Base-by-base conservation (phyloP, 2,888 invertebrate species). In the Agriopis leucophaearia region DNA sequence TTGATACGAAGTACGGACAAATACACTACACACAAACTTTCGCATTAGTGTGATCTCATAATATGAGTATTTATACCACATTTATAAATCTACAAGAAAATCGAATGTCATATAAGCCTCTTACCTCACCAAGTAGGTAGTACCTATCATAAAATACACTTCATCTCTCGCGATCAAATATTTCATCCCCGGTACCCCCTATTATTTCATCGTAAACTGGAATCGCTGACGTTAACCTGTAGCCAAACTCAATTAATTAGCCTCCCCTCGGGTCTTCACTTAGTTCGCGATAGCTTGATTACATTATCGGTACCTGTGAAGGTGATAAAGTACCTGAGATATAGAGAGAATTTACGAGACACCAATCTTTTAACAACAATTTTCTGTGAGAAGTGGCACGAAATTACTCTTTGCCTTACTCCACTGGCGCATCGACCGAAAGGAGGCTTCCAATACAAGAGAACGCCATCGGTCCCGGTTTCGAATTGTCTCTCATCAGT, bases 281-380 rank as follows among this genome's bases (percentile, higher is more conserved):
- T 78, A 84, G 82, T 81, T 79, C 74, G 69, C 79, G 76, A 83
- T 84, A 83, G 81, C 83, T 85, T 84, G 81, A 82, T 79, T 79
- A 82, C 73, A 82, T 84, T 86, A 87, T 86, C 87, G 54, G 63
- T 57, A 54, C 59, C 59, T 58, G 58, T 18, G 62, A 44, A 38
- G 27, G 54, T 71, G 73, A 71, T 77, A 71, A 58, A 65, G 16
- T 65, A 55, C 13, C 38, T 55, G 38, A 42, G 57, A 48, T 42
- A 40, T 12, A 36, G 40, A 12, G 12, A 51, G 38, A 51, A 12
- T 59, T 59, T 42, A 40, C 38, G 36, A 55, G n/a, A 13, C 51
- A 51, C 27, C 18, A 3, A 35, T 51, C 51, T 35, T n/a, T 13
- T 7, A 27, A 27, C 27, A 27, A 27, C 27, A 27, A 27, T 27